Evolutionary conservation across 30 jellyfish, hydroid and myxozoan genomes (phyloP), one percentile per base, ranked within the genome.

Genomic region (Aurelia aurita complex sp. Pacific): DNA sequence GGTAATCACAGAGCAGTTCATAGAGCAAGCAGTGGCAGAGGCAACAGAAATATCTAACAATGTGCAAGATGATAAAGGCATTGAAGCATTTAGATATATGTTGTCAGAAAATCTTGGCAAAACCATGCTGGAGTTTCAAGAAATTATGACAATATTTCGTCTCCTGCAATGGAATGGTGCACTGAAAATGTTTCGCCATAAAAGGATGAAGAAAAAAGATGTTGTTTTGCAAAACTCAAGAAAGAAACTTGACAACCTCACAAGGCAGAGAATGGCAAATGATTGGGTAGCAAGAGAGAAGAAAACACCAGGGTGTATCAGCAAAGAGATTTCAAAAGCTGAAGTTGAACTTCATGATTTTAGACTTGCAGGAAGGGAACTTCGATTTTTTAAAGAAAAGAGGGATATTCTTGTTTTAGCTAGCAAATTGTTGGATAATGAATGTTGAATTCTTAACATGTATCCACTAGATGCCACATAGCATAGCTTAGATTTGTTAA

Each of bases 121-220:
- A 64, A 78, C 96, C 4, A 88, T 88, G 96, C 88, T 88, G 52
- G 96, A 88, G 63, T 88, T 66, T 80, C 96, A 88, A 53, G 91
- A 79, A 79, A 77, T 71, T n/a, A 88, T 88, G 96, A 79, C 91
- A 61, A 59, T 71, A 69, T 88, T 88, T 79, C 80, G 91, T 12
- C 73, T 88, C 34, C 75, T 88, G 18, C 91, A 79, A 10, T 88
- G 96, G 96, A 88, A 88, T 64, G 91, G 86, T 15, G 63, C 57
- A n/a, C 78, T 88, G 10, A 57, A 88, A 52, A 64, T 69, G 10
- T 57, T 79, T 87, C 73, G 6, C 11, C 34, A 65, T 29, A 72
- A 66, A 19, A 40, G 72, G 36, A 67, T 88, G 74, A 79, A 60
- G 8, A 76, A 78, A 80, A 61, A 88, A 29, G 96, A 88, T 52